A percentile compares a stretch with the other conserved stretches of the same genome.
These are phyloP conservation scores for Archips xylosteana DNA, from an alignment of 2,888 invertebrate species.

Conservation along the genomic window DNA sequence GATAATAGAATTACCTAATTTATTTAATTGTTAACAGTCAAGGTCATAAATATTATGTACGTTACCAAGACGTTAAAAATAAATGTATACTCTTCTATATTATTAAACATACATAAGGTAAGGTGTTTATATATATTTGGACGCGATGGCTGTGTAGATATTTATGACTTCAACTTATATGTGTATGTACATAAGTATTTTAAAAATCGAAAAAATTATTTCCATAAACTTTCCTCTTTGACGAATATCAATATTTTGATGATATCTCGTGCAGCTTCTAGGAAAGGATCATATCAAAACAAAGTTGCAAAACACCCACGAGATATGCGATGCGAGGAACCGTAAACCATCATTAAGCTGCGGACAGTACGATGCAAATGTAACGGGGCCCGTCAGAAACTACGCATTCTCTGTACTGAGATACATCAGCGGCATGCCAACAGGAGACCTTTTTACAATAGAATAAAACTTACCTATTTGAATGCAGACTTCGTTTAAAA, in stretches of 20 bases:
- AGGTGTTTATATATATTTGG: no score
- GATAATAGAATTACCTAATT: no score
- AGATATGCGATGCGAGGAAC: constrained; percentile 42
- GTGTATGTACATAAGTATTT: no score
- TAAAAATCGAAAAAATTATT: no score
- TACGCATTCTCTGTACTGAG: constrained; percentile 39
- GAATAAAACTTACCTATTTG: background rate
- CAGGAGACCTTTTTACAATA: background rate
- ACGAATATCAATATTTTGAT: background rate
- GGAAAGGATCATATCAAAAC: background rate
- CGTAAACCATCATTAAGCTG: constrained; percentile 40
- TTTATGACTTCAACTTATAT: no score
- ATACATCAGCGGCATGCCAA: background rate
- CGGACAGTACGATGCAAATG: constrained; percentile 67
- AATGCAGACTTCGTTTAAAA: background rate
- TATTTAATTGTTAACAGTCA: no score
- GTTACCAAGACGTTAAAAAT: no score
- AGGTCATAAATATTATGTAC: no score
- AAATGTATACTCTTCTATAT: no score
- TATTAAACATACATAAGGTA: no score
- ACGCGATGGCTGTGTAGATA: no score
- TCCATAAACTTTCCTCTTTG: no score
- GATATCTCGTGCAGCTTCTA: background rate
- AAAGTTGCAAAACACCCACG: constrained; percentile 15
- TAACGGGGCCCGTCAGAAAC: constrained; percentile 57